Evolutionary conservation across 2,797 vertebrate genomes (phyloP).

Genomic region (Peromyscus nudipes): DNA sequence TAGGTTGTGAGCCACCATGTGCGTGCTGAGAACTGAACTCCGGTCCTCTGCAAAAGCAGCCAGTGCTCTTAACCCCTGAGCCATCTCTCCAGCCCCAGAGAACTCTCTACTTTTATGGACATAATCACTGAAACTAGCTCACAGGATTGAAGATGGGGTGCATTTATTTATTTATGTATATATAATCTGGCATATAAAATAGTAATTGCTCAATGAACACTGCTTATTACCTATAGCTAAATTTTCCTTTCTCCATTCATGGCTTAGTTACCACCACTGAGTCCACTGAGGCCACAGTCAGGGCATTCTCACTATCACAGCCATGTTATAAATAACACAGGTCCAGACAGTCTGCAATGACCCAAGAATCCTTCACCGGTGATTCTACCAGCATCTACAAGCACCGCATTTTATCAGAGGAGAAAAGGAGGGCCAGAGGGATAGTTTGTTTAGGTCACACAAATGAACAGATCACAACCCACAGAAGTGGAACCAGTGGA

Average conservation of each 20-base stretch:
- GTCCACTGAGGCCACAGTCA: slow-evolving; percentile 34
- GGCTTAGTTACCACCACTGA: background rate
- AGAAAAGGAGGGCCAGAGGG: background rate
- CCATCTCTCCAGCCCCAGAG: background rate
- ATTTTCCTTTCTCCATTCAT: background rate
- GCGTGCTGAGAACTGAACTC: background rate
- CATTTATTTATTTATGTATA: background rate
- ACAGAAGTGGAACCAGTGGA: background rate
- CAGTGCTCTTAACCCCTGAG: background rate
- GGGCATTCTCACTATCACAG: background rate
- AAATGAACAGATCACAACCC: slow-evolving; percentile 53
- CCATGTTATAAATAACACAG: background rate
- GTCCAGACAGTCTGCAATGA: background rate
- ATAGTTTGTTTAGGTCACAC: background rate
- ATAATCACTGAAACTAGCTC: slow-evolving; percentile 13
- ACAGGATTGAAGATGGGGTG: background rate
- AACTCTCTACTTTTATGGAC: background rate
- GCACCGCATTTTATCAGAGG: slow-evolving; percentile 30
- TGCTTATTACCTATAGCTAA: background rate
- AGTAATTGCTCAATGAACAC: background rate
- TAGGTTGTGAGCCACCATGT: background rate
- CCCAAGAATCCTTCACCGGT: slow-evolving; percentile 19
- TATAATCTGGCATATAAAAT: background rate
- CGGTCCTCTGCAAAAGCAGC: background rate
- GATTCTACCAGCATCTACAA: background rate